Conservation (phyloP, 2,888 invertebrate genomes). For the Lomographa bimaculata region DNA sequence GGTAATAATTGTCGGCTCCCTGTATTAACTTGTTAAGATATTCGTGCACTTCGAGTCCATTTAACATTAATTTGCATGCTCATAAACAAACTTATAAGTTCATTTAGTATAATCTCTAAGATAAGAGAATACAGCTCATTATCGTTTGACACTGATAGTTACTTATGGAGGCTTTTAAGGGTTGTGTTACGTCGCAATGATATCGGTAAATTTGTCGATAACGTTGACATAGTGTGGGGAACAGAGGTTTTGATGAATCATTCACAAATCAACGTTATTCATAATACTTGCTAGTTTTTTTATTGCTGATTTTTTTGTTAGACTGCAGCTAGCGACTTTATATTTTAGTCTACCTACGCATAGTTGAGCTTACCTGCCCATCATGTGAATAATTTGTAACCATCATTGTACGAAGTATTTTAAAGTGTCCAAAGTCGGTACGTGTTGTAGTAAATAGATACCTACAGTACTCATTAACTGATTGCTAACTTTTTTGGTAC, state of each 20-base stretch:
- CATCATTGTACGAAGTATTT: too few relatives aligned
- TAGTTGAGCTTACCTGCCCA: too few relatives aligned
- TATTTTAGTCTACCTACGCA: too few relatives aligned
- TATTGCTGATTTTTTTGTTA: too few relatives aligned
- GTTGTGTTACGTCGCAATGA: conserved; percentile 22
- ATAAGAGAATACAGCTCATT: conserved; percentile 17
- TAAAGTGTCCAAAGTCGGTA: too few relatives aligned
- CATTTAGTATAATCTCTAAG: conserved; percentile 21
- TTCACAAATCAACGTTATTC: too few relatives aligned
- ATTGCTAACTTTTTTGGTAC: too few relatives aligned
- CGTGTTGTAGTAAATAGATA: too few relatives aligned
- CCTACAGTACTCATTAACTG: too few relatives aligned
- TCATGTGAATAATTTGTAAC: too few relatives aligned
- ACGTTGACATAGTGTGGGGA: conserved; percentile 14
- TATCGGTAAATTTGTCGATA: conserved; percentile 31
- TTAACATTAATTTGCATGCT: conserved; percentile 34
- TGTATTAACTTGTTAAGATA: conserved; percentile 38
- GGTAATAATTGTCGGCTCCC: conserved; percentile 13
- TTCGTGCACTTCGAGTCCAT: conserved; percentile 23
- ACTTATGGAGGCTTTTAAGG: conserved; percentile 27
- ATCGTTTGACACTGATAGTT: conserved; percentile 17
- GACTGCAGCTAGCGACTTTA: too few relatives aligned
- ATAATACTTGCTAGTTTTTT: too few relatives aligned
- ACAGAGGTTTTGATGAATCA: background rate
- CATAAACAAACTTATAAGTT: conserved; percentile 20